These are phyloP conservation scores for Orientallactaga bullata DNA, from an alignment of 2,113 vertebrate species.

Conservation along the genomic window DNA sequence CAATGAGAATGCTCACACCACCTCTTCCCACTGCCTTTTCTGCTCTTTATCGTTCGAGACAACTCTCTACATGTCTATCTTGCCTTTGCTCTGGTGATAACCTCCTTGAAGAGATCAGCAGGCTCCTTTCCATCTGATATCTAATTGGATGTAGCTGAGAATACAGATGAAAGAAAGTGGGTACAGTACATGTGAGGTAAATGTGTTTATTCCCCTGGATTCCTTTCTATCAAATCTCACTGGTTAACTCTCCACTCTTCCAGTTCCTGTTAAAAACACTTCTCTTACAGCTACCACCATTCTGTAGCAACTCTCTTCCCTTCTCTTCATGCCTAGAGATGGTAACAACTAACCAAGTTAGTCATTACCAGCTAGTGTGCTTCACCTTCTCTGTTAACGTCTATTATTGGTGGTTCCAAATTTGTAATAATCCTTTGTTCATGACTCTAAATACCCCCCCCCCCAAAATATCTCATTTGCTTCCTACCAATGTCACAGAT, in stretches of 20 bases:
- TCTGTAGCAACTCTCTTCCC: not conserved
- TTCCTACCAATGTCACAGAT: constrained; percentile 12
- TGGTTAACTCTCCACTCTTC: not conserved
- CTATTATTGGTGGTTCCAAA: not conserved
- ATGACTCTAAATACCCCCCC: not conserved
- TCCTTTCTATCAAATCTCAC: not conserved
- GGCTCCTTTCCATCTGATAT: not conserved
- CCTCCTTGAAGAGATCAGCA: not conserved
- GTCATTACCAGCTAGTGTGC: not conserved
- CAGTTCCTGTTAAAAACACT: not conserved
- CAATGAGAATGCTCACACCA: not conserved
- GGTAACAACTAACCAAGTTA: not conserved
- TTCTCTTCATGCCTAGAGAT: not conserved
- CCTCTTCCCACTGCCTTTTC: not conserved
- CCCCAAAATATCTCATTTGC: too few relatives aligned
- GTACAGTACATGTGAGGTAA: not conserved
- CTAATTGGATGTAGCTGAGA: not conserved
- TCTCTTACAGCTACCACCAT: not conserved
- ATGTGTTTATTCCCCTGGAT: not conserved
- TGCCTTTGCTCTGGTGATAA: not conserved
- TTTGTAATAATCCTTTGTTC: not conserved
- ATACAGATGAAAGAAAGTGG: not conserved
- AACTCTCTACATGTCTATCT: not conserved
- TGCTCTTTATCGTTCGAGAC: too few relatives aligned
- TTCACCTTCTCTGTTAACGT: not conserved